phyloP scores from a whole-genome alignment of 92 coral and sea anemone genomes.

The Micromussa lordhowensis region DNA sequence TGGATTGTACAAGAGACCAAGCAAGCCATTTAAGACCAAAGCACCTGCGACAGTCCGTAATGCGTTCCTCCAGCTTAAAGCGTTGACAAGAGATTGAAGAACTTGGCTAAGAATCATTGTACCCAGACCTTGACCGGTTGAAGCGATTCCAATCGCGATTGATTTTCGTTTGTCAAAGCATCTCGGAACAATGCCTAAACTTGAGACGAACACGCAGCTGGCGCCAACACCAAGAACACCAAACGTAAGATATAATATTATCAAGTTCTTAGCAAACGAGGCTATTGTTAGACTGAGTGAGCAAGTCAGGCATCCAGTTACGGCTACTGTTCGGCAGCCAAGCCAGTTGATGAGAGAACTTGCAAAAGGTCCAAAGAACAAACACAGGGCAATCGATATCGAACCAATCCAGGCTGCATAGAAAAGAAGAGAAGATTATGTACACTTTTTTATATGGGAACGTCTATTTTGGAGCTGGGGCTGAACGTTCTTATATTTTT shows the following conservation, averaged over 20 bases:
- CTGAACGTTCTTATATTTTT: too few species aligned
- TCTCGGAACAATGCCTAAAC: constrained; percentile 1
- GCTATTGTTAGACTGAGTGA: constrained; percentile 35
- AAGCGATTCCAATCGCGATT: constrained; percentile 15
- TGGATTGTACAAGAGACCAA: not conserved
- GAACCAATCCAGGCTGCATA: constrained; percentile 66
- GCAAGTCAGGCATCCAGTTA: constrained; percentile 40
- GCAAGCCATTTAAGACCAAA: not conserved
- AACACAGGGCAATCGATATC: constrained; percentile 2
- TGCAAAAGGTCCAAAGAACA: constrained; percentile 23
- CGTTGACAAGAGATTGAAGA: constrained; percentile 11
- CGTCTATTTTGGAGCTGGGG: too few species aligned
- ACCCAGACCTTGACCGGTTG: constrained; percentile 30
- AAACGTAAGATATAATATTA: constrained; percentile 16
- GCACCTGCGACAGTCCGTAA: constrained; percentile 1
- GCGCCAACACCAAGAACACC: constrained; percentile 5
- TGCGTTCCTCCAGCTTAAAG: constrained; percentile 15
- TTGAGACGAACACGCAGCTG: not conserved
- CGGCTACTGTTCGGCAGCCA: constrained; percentile 35
- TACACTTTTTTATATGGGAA: too few species aligned
- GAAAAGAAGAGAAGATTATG: not conserved
- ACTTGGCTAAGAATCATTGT: constrained; percentile 1
- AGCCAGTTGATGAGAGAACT: constrained; percentile 33
- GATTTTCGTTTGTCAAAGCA: constrained; percentile 10
- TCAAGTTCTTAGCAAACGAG: constrained; percentile 36